These are phyloP conservation scores for Meandrusa payeni DNA, from an alignment of 2,888 invertebrate species.

Conservation along the genomic window DNA sequence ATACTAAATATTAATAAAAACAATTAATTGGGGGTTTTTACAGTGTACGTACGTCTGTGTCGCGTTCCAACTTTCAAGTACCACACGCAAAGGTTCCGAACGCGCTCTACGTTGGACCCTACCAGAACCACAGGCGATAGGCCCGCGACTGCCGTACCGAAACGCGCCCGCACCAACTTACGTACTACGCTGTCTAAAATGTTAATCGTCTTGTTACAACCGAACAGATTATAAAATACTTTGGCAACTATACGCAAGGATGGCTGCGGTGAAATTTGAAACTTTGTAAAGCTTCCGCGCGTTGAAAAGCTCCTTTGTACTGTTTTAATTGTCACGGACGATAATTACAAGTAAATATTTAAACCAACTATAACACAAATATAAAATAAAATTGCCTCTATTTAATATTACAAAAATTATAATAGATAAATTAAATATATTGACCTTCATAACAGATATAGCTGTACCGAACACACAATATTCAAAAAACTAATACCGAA, in stretches of 20 bases:
- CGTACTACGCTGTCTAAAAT: constrained; percentile 12
- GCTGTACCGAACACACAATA: too few species aligned
- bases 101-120: constrained; percentile 55
- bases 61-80: constrained; percentile 42
- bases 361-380: too few species aligned
- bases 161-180: constrained; percentile 53
- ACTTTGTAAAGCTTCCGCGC: constrained; percentile 71
- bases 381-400: too few species aligned
- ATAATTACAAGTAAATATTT: too few species aligned
- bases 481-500: too few species aligned
- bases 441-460: too few species aligned
- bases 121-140: constrained; percentile 80
- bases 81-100: constrained; percentile 55
- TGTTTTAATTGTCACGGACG: constrained; percentile 56
- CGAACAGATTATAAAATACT: constrained; percentile 1
- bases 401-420: too few species aligned
- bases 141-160: constrained; percentile 68
- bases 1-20: neutral
- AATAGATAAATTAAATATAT: too few species aligned
- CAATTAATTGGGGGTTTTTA: neutral
- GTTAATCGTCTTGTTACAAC: neutral
- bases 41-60: neutral
- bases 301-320: constrained; percentile 62
- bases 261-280: constrained; percentile 45
- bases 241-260: neutral